Evolutionary conservation across 2,113 vertebrate genomes (phyloP).

Genomic region (Xenopus laevis): DNA sequence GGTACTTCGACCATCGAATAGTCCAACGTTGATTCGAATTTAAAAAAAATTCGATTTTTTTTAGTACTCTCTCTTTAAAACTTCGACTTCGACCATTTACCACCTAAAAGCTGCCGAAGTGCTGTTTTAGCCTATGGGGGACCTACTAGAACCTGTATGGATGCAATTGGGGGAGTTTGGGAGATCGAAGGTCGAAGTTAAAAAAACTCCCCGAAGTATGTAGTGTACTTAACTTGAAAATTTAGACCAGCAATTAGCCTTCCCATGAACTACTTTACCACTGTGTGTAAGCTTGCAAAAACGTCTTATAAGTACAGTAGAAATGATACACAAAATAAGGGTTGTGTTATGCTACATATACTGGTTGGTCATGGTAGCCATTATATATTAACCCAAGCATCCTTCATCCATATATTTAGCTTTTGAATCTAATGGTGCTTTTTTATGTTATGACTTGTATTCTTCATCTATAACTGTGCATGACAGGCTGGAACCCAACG

Average conservation of each 20-base stretch:
- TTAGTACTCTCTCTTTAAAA: too few species aligned
- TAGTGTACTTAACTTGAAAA: conserved; percentile 1
- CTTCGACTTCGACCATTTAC: too few species aligned
- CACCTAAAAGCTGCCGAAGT: too few species aligned
- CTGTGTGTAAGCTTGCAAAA: conserved; percentile 11
- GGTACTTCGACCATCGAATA: too few species aligned
- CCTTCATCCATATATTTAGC: background rate
- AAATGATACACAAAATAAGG: background rate
- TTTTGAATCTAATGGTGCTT: background rate
- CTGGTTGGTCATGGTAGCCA: background rate
- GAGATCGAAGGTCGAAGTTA: too few species aligned
- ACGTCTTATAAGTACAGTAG: background rate
- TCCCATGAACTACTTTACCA: conserved; percentile 7
- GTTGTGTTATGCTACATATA: conserved; percentile 1
- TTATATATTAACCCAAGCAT: background rate
- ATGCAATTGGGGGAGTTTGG: too few species aligned
- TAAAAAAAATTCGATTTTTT: too few species aligned
- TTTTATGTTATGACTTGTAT: background rate
- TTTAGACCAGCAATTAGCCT: conserved; percentile 16
- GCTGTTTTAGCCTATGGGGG: too few species aligned
- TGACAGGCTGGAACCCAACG: background rate
- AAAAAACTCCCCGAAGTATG: too few species aligned
- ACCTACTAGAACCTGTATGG: too few species aligned
- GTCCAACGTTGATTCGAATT: too few species aligned
- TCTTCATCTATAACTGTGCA: conserved; percentile 5